Percentiles rank a stretch among this genome's conserved stretches.
Evolutionary conservation across 2,113 vertebrate species (phyloP).

Genomic region (Steatornis caripensis): DNA sequence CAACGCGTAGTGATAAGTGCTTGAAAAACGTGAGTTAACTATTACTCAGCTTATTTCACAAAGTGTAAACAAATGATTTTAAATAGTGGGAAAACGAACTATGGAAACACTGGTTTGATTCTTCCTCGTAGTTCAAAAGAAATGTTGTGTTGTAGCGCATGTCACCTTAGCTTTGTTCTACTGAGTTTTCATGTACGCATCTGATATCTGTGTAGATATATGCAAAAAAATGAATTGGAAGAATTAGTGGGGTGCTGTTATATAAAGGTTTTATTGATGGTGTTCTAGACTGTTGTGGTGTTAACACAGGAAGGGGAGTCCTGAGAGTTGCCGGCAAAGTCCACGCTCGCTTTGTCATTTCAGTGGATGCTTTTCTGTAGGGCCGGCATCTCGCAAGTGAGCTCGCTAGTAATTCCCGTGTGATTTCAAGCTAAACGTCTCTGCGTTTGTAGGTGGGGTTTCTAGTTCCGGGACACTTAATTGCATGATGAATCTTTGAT

Average conservation of each 20-base stretch:
- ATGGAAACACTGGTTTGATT: not conserved
- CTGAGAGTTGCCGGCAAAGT: not conserved
- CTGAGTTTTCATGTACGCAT: not conserved
- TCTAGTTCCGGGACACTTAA: not conserved
- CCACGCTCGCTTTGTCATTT: fast-evolving
- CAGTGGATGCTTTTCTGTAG: not conserved
- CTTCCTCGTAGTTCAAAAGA: not conserved
- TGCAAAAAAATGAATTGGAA: not conserved
- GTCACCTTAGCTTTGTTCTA: not conserved
- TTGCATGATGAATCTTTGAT: not conserved
- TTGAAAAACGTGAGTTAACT: not conserved
- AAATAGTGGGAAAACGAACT: not conserved
- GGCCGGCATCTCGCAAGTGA: not conserved
- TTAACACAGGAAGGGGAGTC: not conserved
- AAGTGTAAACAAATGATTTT: not conserved
- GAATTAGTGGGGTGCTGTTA: not conserved
- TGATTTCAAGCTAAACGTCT: not conserved
- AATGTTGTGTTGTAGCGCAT: not conserved
- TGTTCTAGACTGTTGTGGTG: not conserved
- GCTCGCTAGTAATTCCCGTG: not conserved
- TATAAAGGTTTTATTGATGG: not conserved
- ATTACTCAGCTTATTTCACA: not conserved
- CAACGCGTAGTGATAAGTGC: not conserved
- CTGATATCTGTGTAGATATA: too few relatives aligned
- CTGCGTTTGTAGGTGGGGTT: not conserved